Conservation (phyloP, 2,797 vertebrate species). For the Tamandua tetradactyla region DNA sequence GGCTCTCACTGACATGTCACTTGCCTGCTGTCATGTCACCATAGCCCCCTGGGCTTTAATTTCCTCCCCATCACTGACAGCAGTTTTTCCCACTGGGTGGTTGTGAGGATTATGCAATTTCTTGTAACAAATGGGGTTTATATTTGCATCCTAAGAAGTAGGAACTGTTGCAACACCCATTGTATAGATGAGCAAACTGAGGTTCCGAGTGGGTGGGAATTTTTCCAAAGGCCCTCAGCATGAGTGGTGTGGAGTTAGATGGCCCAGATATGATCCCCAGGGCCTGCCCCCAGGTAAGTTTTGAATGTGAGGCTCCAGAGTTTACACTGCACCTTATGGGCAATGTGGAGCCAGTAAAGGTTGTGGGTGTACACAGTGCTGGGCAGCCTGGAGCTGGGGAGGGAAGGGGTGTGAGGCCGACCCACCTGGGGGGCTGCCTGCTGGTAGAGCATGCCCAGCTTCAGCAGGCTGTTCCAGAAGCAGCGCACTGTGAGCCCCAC, state of each 20-base stretch:
- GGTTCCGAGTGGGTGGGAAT: background rate
- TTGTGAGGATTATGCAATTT: background rate
- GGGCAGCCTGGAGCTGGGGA: background rate
- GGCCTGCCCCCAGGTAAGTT: background rate
- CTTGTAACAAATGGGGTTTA: background rate
- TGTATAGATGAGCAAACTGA: background rate
- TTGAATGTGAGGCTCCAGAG: background rate
- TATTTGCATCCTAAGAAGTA: background rate
- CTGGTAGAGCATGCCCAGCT: slow-evolving; percentile 80
- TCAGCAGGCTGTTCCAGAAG: slow-evolving; percentile 91
- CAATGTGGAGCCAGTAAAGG: background rate
- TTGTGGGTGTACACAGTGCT: rapidly evolving
- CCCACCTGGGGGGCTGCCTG: slow-evolving; percentile 80
- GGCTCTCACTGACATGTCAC: background rate
- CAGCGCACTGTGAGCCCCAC: slow-evolving; percentile 90
- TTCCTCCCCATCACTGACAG: background rate
- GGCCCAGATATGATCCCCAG: background rate
- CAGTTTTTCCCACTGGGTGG: background rate
- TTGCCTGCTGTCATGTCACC: background rate
- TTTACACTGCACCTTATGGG: background rate
- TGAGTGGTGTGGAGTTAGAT: background rate
- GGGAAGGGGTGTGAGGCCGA: background rate
- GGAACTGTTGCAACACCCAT: background rate
- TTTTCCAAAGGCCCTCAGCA: background rate
- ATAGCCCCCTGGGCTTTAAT: background rate